Percentiles rank a stretch among this genome's conserved stretches.
These are phyloP conservation scores for Microcebus murinus DNA, from an alignment of 2,113 vertebrate genomes.

Conservation along the genomic window DNA sequence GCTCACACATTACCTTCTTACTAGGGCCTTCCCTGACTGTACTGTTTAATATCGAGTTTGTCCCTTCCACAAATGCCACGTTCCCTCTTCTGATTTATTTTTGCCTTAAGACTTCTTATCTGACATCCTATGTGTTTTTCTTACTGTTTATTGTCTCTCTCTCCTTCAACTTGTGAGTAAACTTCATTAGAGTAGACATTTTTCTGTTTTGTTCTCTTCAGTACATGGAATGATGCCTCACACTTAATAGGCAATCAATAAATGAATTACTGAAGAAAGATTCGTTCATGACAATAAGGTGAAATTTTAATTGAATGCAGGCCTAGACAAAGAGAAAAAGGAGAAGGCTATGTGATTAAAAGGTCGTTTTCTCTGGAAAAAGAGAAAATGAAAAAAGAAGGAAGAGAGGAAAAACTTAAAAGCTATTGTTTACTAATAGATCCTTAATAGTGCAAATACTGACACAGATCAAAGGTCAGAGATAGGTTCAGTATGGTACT, in stretches of 20 bases:
- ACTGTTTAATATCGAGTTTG: neutral
- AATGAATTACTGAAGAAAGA: neutral
- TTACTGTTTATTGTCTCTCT: neutral
- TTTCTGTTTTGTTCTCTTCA: neutral
- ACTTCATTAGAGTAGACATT: neutral
- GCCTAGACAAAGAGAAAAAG: neutral
- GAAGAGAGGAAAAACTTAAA: neutral
- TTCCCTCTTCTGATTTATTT: neutral
- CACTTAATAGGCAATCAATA: neutral
- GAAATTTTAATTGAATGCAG: neutral
- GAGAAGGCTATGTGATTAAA: neutral
- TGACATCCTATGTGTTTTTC: neutral
- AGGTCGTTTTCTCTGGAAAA: neutral
- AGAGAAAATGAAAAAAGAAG: neutral
- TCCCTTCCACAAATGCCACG: neutral
- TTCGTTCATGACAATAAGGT: neutral
- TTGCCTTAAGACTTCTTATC: neutral
- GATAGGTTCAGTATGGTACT: neutral
- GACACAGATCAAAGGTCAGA: neutral
- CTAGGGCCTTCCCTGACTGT: neutral
- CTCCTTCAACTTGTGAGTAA: neutral
- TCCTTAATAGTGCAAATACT: neutral
- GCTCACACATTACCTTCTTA: neutral
- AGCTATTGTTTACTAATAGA: neutral
- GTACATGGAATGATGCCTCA: neutral